Base-by-base conservation (phyloP, 2,113 vertebrate species). In the Odobenus rosmarus region DNA sequence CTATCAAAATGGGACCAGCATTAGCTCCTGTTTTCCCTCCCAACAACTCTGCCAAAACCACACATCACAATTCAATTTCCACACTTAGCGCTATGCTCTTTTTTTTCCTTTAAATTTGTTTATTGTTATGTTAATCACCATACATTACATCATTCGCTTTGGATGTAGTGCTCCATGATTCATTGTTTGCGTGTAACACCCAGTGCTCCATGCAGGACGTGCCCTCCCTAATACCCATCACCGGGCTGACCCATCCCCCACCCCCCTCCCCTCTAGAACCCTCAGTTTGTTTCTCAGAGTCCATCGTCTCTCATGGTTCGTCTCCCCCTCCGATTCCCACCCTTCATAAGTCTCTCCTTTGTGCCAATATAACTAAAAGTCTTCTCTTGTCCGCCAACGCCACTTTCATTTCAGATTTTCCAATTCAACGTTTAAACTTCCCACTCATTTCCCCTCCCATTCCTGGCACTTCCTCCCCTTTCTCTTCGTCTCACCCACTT, bases 341-440 rank as follows among this genome's bases (percentile, higher is more conserved):
- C 39, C 39, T 39, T 39, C 3, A 64, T 36, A 39, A 5, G 12
- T 93, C 53, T 82, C 59, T 93, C 83, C 69, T 83, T 88, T 4
- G 57, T 39, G 67, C 53, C 31, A 53, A 59, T 72, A n/a, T 15
- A 51, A 61, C 53, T 12, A 10, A 88, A 49, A 92, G n/a, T 39
- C 36, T n/a, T 61, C 79, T 96, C 93, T 85, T 31, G n/a, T 49
- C 67, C 51, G 39, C 59, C 5, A 9, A 11, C 0, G 1, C 87
- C 53, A 53, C 76, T 85, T 97, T 96, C 88, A 46, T 55, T 92
- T 90, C 91, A 94, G 87, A 88, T 85, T 67, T 96, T 94, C 95
- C 81, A 81, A 82, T 71, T 82, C 86, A 88, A 59, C 87, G 85
- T 96, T 96, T 74, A 85, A 82, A 95, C 93, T 94, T 91, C 96